Evolutionary conservation across 2,113 vertebrate genomes (phyloP).

Genomic region (Cyrtonyx montezumae): DNA sequence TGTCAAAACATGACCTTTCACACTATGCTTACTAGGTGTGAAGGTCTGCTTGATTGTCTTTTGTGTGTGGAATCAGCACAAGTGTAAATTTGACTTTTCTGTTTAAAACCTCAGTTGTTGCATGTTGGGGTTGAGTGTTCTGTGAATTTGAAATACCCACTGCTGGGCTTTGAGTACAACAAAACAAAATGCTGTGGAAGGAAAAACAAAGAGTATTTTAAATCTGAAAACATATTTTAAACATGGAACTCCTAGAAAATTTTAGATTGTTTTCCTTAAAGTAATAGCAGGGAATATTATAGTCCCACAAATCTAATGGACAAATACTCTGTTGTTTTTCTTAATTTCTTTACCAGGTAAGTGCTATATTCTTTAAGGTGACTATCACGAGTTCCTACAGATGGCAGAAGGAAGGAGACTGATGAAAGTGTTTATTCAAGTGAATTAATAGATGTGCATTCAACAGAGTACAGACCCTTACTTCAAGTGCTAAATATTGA

Average conservation of each 20-base stretch:
- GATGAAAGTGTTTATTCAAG: not conserved
- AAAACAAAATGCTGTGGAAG: not conserved
- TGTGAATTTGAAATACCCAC: not conserved
- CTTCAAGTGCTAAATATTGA: not conserved
- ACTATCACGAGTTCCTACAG: not conserved
- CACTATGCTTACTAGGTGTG: not conserved
- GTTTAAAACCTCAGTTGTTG: not conserved
- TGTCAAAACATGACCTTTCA: not conserved
- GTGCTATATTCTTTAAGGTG: not conserved
- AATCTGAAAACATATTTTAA: not conserved
- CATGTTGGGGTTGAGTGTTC: accelerated
- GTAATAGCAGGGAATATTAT: not conserved
- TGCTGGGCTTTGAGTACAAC: not conserved
- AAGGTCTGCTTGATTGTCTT: not conserved
- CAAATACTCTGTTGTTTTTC: not conserved
- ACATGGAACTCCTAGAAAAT: not conserved
- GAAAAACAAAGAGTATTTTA: not conserved
- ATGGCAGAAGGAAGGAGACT: not conserved
- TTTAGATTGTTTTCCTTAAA: not conserved
- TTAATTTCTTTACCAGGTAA: not conserved
- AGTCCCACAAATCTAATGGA: not conserved
- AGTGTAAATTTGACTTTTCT: not conserved
- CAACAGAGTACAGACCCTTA: not conserved
- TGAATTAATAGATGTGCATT: not conserved
- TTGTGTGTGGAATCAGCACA: not conserved